These are phyloP conservation scores for Fregetta grallaria DNA, from an alignment of 2,113 vertebrate species.

Conservation along the genomic window DNA sequence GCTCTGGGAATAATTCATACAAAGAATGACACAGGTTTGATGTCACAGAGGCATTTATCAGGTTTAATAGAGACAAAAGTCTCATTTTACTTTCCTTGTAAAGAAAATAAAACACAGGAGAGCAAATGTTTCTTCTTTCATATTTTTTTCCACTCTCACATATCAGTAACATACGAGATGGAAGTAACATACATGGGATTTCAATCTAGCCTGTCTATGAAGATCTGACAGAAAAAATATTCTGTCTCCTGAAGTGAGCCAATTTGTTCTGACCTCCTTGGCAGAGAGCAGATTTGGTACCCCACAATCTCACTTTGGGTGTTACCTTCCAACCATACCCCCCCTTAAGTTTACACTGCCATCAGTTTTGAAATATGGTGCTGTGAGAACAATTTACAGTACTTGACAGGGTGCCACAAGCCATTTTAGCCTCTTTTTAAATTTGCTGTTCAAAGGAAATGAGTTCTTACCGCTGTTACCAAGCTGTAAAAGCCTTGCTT, in stretches of 20 bases:
- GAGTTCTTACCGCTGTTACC: not conserved
- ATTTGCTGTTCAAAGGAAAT: slow-evolving; percentile 19
- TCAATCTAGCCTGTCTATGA: not conserved
- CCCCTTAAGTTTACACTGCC: not conserved
- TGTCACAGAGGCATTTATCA: not conserved
- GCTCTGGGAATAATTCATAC: not conserved
- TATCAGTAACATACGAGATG: not conserved
- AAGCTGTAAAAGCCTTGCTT: not conserved
- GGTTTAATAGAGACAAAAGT: not conserved
- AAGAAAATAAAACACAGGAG: not conserved
- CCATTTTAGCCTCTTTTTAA: not conserved
- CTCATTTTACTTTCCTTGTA: not conserved
- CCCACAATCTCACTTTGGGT: not conserved
- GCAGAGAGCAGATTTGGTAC: not conserved
- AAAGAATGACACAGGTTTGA: not conserved
- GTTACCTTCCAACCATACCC: not conserved
- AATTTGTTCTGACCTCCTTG: not conserved
- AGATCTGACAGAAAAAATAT: slow-evolving; percentile 3
- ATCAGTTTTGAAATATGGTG: not conserved
- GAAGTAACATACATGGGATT: not conserved
- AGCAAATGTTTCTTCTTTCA: not conserved
- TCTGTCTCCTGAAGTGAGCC: not conserved
- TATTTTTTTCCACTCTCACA: not conserved
- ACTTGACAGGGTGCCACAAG: slow-evolving; percentile 24
- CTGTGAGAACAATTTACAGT: not conserved